Evolutionary conservation across 1,140 invertebrate species (phyloP).

Genomic region (Dendrolimus punctatus): DNA sequence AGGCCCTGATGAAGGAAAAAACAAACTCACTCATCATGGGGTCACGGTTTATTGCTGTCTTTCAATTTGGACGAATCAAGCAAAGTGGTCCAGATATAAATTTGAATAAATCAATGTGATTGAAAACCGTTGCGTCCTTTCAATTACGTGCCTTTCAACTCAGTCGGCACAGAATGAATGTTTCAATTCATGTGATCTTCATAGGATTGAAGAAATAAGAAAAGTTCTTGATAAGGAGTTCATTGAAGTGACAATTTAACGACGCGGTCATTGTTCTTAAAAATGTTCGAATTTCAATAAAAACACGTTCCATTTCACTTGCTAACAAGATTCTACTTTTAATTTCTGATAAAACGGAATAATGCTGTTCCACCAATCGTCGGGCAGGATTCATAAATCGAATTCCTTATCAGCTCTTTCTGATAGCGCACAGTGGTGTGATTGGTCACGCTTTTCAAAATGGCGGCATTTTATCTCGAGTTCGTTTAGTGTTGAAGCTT

Average conservation of each 20-base stretch:
- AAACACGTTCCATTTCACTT: conserved; percentile 34
- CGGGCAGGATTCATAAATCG: conserved; percentile 44
- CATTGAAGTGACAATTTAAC: not conserved
- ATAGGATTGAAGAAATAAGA: too few relatives aligned
- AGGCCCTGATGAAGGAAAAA: too few relatives aligned
- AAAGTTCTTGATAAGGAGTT: not conserved
- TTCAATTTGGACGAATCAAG: too few relatives aligned
- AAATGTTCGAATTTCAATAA: conserved; percentile 16
- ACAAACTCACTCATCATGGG: too few relatives aligned
- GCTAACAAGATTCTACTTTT: conserved; percentile 44
- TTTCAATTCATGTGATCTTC: too few relatives aligned
- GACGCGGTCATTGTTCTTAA: not conserved
- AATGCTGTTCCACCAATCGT: conserved; percentile 39
- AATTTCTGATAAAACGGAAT: conserved; percentile 34
- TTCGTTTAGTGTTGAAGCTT: conserved; percentile 23
- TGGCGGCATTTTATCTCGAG: conserved; percentile 42
- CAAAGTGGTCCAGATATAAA: too few relatives aligned
- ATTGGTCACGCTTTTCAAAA: conserved; percentile 60
- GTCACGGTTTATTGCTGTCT: too few relatives aligned
- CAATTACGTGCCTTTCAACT: too few relatives aligned
- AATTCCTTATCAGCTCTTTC: conserved; percentile 44
- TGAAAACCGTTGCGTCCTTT: too few relatives aligned
- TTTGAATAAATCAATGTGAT: too few relatives aligned
- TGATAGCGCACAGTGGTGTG: conserved; percentile 41
- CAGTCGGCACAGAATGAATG: too few relatives aligned